Base-by-base conservation (phyloP, 2,888 invertebrate genomes). In the Pocota personata region DNA sequence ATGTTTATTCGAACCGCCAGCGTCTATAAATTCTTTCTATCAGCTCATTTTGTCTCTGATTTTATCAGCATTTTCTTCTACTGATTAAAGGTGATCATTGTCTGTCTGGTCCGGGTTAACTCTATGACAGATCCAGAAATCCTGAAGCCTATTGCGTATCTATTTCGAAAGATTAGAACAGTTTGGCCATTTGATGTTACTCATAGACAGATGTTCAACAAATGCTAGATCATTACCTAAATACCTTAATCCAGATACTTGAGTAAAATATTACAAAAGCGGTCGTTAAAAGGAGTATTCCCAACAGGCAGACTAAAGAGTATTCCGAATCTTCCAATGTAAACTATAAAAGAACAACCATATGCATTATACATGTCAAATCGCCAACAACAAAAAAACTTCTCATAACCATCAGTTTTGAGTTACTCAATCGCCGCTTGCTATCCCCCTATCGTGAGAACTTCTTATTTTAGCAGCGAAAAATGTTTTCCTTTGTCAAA, bases 361-460 rank as follows among this genome's bases (percentile, higher is more conserved):
- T 21, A 58, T 8, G 24, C 21, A 37, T 37, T 37, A n/a, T 37
- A 8, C 14, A 60, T 24, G 8, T 12, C 19, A 24, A 24, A 3
- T 24, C 2, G 2, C 24, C 24, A 24, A 24, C 4, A 24, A 24
- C 1, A 46, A 19, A 19, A 5, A 46, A 46, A 46, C 46, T 46
- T 43, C 19, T 37, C 35, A 6, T 12, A 21, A 24, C 21, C n/a
- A 46, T 46, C 19, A 19, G n/a, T 2, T 21, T 21, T 58, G 37
- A 57, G 32, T 21, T 21, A 12, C n/a, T 21, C 60, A 27, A 67
- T 27, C n/a, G 52, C 55, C n/a, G 6, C 71, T 14, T 30, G 32
- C 24, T 46, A 24, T 35, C 24, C 27, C 46, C 58, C 58, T 24
- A 35, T 24, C 71, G 71, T 71, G 71, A 58, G 71, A 71, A 58